Evolutionary conservation across 2,113 vertebrate genomes (phyloP).

Genomic region (Mormyrus lacerda): DNA sequence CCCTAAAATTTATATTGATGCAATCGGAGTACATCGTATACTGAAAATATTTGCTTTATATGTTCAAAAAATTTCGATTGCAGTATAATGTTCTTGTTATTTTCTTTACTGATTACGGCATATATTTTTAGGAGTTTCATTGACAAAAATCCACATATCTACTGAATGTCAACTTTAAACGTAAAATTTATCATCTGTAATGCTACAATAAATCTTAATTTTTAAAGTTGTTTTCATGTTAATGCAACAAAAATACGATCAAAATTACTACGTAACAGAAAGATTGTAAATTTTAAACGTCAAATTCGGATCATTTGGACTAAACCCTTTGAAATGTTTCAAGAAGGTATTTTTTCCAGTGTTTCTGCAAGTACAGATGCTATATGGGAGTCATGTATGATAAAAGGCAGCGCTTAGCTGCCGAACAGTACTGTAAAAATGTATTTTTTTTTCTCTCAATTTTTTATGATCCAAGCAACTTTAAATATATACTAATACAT

Average conservation of each 20-base stretch:
- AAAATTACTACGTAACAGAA: neutral
- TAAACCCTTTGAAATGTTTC: neutral
- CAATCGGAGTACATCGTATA: neutral
- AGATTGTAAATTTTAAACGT: neutral
- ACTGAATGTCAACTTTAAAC: neutral
- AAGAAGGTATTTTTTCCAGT: neutral
- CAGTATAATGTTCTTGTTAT: neutral
- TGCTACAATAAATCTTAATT: neutral
- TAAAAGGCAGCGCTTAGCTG: neutral
- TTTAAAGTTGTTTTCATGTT: neutral
- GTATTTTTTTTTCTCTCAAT: neutral
- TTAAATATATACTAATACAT: neutral
- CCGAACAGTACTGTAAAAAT: neutral
- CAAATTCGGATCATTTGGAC: neutral
- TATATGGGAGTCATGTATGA: neutral
- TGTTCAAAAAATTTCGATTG: neutral
- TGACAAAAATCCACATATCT: neutral
- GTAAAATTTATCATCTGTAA: neutral
- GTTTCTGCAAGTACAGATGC: neutral
- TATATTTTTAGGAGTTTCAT: neutral
- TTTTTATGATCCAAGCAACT: neutral
- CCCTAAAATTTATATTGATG: neutral
- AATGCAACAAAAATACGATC: neutral
- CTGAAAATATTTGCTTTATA: neutral
- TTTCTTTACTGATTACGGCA: neutral